phyloP scores from a whole-genome alignment of 2,113 vertebrate genomes.

The Myotis davidii region DNA sequence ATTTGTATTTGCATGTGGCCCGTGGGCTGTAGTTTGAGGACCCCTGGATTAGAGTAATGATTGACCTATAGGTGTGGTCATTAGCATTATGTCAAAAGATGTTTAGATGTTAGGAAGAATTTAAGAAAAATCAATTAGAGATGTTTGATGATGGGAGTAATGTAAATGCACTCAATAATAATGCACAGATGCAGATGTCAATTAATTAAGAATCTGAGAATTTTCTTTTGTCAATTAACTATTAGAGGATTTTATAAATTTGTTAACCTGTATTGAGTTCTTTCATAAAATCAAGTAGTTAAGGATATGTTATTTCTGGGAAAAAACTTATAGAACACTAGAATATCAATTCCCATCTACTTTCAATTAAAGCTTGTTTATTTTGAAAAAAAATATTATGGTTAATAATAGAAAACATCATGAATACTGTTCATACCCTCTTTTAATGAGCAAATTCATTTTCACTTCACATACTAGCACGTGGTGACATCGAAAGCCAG shows the following conservation, averaged over 20 bases:
- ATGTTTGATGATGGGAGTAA: background rate
- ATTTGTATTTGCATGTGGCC: no score
- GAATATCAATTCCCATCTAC: background rate
- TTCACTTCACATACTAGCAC: background rate
- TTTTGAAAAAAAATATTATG: conserved; percentile 15
- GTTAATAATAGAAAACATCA: background rate
- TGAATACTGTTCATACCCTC: background rate
- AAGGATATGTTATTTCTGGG: background rate
- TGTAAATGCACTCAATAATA: background rate
- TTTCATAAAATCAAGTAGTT: background rate
- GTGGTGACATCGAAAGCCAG: background rate
- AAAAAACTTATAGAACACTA: background rate
- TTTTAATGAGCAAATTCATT: conserved; percentile 6
- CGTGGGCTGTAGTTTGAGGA: no score
- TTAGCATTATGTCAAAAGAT: background rate
- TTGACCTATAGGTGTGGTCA: background rate
- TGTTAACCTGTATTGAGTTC: background rate
- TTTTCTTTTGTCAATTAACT: background rate
- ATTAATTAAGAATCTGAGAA: background rate
- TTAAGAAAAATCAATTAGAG: conserved; percentile 29
- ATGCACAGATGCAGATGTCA: background rate
- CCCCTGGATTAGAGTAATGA: background rate
- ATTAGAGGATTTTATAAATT: background rate
- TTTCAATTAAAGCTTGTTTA: background rate
- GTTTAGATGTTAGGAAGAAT: background rate